Evolutionary conservation across 2,113 vertebrate genomes (phyloP), one percentile per base, ranked within the genome.

Genomic region (Condylura cristata): DNA sequence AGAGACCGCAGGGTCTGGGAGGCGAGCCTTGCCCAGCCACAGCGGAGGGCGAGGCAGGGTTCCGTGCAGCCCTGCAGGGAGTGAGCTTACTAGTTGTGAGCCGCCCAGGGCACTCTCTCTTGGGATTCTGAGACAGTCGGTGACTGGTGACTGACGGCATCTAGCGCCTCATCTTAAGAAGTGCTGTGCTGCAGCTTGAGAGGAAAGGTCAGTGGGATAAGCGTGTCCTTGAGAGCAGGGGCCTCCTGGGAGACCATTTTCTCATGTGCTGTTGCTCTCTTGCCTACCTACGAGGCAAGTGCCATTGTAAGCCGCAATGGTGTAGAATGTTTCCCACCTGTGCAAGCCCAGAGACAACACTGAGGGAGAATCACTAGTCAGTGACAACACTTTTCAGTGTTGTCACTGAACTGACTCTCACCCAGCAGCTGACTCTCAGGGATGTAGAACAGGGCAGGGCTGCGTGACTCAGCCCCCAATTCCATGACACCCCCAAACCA

Each of bases 301-400:
- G 3, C 46, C 11, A 0, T 8, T 30, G 41, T 68, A 3, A 51
- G 0, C 1, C 3, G 32, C 41, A 46, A 0, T 22, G 48, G 32
- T 26, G 3, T 17, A 8, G 20, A 30, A 76, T 16, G 28, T 13
- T 65, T 51, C 24, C 16, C 20, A 34, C 68, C n/a, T 79, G 18
- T 41, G 22, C 32, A 8, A 61, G 61, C 32, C 60, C 30, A n/a
- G 37, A 39, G 20, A 39, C 32, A 1, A 9, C 34, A 30, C 53
- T 20, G 17, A 65, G 26, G 39, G 3, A 4, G n/a, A 51, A 46
- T 63, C 28, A 46, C 37, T 3, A 48, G 8, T 26, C 48, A 34
- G 6, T 39, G 32, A 5, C 71, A 14, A 26, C 3, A 2, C 4
- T 8, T 4, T 41, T 14, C 39, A 3, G 56, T 68, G 65, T 74